Percentiles rank a stretch among this genome's conserved stretches.
Conservation (phyloP, 1,140 invertebrate species). For the Dinoponera quadriceps region DNA sequence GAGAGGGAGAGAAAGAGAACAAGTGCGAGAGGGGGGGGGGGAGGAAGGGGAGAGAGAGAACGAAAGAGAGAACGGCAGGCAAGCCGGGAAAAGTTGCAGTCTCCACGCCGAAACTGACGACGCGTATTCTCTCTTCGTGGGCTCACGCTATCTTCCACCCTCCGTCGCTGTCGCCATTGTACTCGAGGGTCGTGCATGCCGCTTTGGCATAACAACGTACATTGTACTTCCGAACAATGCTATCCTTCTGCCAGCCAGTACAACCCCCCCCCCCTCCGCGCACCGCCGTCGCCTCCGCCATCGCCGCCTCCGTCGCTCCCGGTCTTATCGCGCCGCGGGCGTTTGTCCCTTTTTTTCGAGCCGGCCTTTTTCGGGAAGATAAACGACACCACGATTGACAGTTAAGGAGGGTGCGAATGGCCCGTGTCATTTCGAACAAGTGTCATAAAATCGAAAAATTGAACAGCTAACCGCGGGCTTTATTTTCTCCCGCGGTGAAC, state of each 20-base stretch:
- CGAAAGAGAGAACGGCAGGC: conserved; percentile 37
- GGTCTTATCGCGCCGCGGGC: conserved; percentile 70
- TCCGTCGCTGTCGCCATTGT: conserved; percentile 69
- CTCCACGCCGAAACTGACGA: conserved; percentile 58
- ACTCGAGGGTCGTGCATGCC: conserved; percentile 69
- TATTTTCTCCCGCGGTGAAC: neutral
- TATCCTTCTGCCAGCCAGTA: conserved; percentile 59
- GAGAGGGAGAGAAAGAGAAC: conserved; percentile 44
- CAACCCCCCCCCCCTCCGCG: neutral
- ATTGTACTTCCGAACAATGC: conserved; percentile 81
- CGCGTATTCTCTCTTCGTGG: conserved; percentile 54
- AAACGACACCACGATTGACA: conserved; percentile 56
- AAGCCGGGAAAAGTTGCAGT: conserved; percentile 55
- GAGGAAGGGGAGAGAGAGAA: conserved; percentile 48
- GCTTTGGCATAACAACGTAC: conserved; percentile 78
- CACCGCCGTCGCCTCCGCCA: neutral
- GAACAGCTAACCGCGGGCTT: conserved; percentile 5
- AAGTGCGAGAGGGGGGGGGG: conserved; percentile 54
- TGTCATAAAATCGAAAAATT: conserved; percentile 45
- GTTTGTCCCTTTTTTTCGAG: conserved; percentile 68
- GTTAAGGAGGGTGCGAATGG: conserved; percentile 52
- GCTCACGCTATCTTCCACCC: conserved; percentile 62
- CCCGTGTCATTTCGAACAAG: conserved; percentile 42
- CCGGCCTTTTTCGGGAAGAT: conserved; percentile 40
- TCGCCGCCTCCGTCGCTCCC: conserved; percentile 25